These are phyloP conservation scores for Thomomys bottae DNA, from an alignment of 2,113 vertebrate species.

Conservation along the genomic window DNA sequence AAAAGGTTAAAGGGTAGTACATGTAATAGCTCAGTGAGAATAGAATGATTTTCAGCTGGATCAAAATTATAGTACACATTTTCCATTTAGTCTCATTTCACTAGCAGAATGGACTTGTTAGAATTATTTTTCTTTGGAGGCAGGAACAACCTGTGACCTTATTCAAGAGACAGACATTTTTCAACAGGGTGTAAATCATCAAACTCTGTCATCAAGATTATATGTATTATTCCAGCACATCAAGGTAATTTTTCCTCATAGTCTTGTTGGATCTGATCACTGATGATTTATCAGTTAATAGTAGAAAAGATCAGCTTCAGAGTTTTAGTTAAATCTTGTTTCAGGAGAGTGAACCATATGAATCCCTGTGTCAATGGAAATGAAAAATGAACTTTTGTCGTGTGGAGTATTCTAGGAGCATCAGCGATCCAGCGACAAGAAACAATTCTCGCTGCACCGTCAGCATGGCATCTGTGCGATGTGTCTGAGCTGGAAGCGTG, in stretches of 20 bases:
- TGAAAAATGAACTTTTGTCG: conserved; percentile 7
- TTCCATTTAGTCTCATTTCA: neutral
- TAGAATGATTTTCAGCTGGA: neutral
- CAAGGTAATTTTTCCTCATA: neutral
- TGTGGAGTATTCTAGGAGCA: neutral
- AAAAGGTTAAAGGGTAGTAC: neutral
- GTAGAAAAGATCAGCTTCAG: conserved; percentile 11
- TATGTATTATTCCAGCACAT: neutral
- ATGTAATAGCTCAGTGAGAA: conserved; percentile 5
- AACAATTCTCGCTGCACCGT: neutral
- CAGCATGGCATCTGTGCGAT: neutral
- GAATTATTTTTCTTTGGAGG: neutral
- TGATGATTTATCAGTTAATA: neutral
- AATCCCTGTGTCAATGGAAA: neutral
- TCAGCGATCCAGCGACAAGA: neutral
- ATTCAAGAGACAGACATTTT: neutral
- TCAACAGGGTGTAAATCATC: neutral
- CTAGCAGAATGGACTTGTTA: neutral
- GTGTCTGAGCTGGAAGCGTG: neutral
- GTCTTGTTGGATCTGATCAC: neutral
- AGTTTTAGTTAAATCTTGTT: conserved; percentile 13
- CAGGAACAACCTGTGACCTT: neutral
- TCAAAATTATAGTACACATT: neutral
- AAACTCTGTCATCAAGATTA: neutral
- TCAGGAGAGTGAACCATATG: neutral